Conservation (phyloP, 2,797 vertebrate genomes). For the Bovichtus diacanthus region DNA sequence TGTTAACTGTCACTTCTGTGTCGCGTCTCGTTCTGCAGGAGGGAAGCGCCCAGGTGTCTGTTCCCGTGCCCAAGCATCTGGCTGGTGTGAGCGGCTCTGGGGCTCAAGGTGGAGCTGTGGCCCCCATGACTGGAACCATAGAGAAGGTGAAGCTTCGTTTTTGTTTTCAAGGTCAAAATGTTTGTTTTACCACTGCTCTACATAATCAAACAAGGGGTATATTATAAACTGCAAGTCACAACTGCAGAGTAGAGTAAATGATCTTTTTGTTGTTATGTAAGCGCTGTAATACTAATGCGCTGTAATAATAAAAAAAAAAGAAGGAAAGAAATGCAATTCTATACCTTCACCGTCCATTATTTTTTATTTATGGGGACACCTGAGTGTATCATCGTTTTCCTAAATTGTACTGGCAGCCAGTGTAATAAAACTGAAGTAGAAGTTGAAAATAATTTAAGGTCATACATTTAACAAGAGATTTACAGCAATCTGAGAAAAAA, state of each 20-base stretch:
- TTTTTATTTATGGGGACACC: background rate
- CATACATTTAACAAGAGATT: background rate
- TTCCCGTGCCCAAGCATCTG: conserved; percentile 92
- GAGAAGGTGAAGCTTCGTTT: conserved; percentile 89
- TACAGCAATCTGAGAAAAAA: background rate
- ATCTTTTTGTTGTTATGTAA: background rate
- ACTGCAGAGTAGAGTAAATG: background rate
- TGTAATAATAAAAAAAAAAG: no score
- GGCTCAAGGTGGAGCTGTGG: conserved; percentile 87
- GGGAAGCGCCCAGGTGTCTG: conserved; percentile 85
- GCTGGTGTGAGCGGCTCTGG: conserved; percentile 84
- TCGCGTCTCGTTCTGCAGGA: conserved; percentile 80
- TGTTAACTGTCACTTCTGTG: background rate
- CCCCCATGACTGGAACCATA: conserved; percentile 97
- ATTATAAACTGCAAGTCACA: no score
- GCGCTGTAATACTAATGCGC: background rate
- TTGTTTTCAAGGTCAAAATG: no score
- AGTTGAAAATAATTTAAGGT: background rate
- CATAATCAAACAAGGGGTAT: no score
- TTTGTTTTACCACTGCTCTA: no score
- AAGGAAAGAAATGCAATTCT: no score
- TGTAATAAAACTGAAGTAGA: conserved; percentile 8
- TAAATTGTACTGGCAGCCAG: background rate
- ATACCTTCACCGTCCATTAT: background rate
- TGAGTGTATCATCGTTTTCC: background rate